A percentile compares a stretch with the other conserved stretches of the same genome.
Evolutionary conservation across 2,113 vertebrate genomes (phyloP).

Genomic region (Neolamprologus sp.): DNA sequence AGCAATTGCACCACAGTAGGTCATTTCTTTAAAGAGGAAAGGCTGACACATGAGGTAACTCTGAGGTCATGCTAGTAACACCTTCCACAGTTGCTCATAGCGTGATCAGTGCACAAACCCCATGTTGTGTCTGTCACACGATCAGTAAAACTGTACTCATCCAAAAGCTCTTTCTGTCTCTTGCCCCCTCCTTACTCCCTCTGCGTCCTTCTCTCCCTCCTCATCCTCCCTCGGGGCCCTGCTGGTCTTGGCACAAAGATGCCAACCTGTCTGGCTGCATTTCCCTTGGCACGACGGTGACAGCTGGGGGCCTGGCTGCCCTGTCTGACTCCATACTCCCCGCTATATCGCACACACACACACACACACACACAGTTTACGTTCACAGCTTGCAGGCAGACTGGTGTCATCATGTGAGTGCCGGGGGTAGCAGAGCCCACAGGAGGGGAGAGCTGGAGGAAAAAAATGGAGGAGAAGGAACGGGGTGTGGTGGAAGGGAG

Average conservation of each 20-base stretch:
- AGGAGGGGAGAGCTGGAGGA: slow-evolving; percentile 6
- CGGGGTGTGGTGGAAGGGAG: neutral
- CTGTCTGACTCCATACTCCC: slow-evolving; percentile 46
- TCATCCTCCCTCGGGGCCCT: slow-evolving; percentile 54
- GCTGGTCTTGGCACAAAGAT: slow-evolving; percentile 58
- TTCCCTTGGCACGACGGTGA: slow-evolving; percentile 61
- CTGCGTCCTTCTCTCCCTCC: neutral
- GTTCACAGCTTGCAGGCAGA: slow-evolving; percentile 73
- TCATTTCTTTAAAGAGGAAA: neutral
- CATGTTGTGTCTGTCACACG: neutral
- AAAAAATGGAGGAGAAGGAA: neutral
- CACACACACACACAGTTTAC: slow-evolving; percentile 11
- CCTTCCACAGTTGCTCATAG: neutral
- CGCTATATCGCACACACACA: slow-evolving; percentile 13
- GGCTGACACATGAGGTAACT: neutral
- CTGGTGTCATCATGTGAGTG: slow-evolving; percentile 71
- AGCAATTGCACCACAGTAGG: neutral
- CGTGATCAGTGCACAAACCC: neutral
- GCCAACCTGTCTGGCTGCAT: slow-evolving; percentile 71
- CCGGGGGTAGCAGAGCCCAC: slow-evolving; percentile 38
- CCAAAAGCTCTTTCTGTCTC: neutral
- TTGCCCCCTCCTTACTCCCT: neutral
- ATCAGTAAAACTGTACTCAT: slow-evolving; percentile 10
- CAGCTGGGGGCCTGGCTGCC: slow-evolving; percentile 68
- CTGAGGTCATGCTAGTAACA: neutral